These are phyloP conservation scores for Andricus grossulariae DNA, from an alignment of 1,140 invertebrate species.

Conservation along the genomic window DNA sequence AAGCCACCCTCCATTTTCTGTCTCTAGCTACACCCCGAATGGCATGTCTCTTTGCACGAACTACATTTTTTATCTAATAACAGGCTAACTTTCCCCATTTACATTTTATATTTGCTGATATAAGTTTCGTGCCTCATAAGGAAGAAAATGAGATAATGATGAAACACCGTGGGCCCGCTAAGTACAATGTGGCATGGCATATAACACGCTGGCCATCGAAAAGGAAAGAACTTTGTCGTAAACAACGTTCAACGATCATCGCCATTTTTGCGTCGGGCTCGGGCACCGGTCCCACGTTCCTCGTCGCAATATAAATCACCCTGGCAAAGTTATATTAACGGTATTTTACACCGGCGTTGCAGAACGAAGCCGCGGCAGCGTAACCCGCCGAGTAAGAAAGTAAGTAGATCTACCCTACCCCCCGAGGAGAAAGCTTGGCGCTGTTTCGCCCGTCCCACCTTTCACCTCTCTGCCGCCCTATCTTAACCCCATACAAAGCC, in stretches of 20 bases:
- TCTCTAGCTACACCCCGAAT: too few relatives aligned
- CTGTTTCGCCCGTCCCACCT: slow-evolving; percentile 30
- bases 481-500: background rate
- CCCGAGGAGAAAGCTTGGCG: slow-evolving; percentile 33
- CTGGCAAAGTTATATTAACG: slow-evolving; percentile 61
- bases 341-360: slow-evolving; percentile 51
- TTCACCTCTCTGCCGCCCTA: slow-evolving; percentile 2
- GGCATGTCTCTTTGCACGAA: too few relatives aligned
- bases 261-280: slow-evolving; percentile 36
- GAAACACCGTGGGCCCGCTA: background rate
- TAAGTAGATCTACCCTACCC: slow-evolving; percentile 33
- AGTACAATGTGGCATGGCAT: slow-evolving; percentile 3
- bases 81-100: too few relatives aligned
- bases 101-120: too few relatives aligned
- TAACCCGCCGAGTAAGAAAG: slow-evolving; percentile 40
- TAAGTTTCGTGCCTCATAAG: background rate
- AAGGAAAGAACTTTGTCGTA: slow-evolving; percentile 30
- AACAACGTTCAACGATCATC: slow-evolving; percentile 42
- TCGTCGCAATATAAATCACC: slow-evolving; percentile 55
- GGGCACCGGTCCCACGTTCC: slow-evolving; percentile 4
- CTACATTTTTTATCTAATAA: too few relatives aligned
- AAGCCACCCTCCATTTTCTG: too few relatives aligned
- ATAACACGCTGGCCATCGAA: slow-evolving; percentile 15
- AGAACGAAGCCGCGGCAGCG: background rate
- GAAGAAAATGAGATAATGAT: background rate